Evolutionary conservation across 2,797 vertebrate genomes (phyloP).

Genomic region (Muscicapa striata): DNA sequence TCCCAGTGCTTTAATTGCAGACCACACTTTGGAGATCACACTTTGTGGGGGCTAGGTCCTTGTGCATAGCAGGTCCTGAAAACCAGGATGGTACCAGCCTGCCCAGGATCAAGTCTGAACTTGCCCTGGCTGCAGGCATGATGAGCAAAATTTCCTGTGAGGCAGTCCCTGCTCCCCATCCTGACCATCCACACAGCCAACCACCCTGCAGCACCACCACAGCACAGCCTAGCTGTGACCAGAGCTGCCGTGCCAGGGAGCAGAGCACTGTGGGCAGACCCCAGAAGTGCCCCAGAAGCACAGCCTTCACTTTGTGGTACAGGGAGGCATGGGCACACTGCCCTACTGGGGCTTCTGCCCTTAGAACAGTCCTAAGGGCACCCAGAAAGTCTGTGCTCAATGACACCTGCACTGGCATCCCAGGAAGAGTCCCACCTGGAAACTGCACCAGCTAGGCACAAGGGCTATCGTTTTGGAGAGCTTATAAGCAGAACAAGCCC

Average conservation of each 20-base stretch:
- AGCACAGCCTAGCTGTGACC: neutral
- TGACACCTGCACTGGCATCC: neutral
- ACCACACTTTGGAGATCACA: neutral
- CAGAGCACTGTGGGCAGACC: neutral
- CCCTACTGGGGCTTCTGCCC: neutral
- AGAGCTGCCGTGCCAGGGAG: fast-evolving
- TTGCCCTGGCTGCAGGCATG: fast-evolving
- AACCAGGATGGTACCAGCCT: neutral
- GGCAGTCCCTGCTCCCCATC: too few species aligned
- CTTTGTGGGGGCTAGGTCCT: neutral
- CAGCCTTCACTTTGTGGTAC: fast-evolving
- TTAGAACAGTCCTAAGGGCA: neutral
- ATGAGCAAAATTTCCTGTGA: neutral
- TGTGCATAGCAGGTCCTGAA: neutral
- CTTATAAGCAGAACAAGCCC: neutral
- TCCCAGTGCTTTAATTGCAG: neutral
- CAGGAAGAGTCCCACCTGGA: neutral
- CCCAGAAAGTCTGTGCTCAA: neutral
- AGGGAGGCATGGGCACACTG: neutral
- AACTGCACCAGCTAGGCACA: neutral
- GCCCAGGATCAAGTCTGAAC: neutral
- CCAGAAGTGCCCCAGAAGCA: neutral
- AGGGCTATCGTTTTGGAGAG: neutral
- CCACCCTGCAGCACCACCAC: neutral
- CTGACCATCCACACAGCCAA: neutral